Evolutionary conservation across 1,140 invertebrate species (phyloP), one percentile per base, ranked within the genome.

Genomic region (Drosophila funebris): DNA sequence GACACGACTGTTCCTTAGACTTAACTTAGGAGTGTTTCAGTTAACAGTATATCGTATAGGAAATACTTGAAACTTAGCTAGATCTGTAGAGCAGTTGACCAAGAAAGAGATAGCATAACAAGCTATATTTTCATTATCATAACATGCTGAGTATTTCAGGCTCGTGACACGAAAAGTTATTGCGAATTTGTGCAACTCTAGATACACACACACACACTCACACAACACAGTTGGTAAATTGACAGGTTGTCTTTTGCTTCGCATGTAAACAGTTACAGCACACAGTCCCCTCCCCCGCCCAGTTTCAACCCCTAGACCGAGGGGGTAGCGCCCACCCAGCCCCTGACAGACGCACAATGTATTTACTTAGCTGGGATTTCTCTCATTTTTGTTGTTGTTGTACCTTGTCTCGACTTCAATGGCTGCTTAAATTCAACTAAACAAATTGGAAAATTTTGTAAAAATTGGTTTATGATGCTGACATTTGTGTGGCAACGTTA

Each of bases 391-490:
- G n/a, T n/a, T n/a, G n/a, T n/a, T 56, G 13, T n/a, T 43, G 8
- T 9, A 27, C 18, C 16, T 37, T 13, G 11, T n/a, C 13, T 71
- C 27, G 9, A 33, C 18, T 50, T 60, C 54, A 39, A 50, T 67
- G 31, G 63, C 44, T 58, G 61, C 78, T 79, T 76, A 83, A 79
- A 83, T 83, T 74, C 79, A 71, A 68, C 84, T 79, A 88, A 88
- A 89, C 83, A 88, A 88, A 88, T 88, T 88, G 83, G 79, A 73
- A 81, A 87, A 88, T 89, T 88, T 83, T 77, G 67, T 76, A 79
- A 79, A 88, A 88, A 88, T 89, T 88, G 83, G 83, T 88, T 88
- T 88, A 88, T 88, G 84, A 88, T 88, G 76, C 66, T 68, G 64
- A 79, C 67, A 76, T 83, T 83, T 78, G 71, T 82, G 73, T 61